Conservation (phyloP, 1,140 invertebrate genomes). For the Phortica variegata region DNA sequence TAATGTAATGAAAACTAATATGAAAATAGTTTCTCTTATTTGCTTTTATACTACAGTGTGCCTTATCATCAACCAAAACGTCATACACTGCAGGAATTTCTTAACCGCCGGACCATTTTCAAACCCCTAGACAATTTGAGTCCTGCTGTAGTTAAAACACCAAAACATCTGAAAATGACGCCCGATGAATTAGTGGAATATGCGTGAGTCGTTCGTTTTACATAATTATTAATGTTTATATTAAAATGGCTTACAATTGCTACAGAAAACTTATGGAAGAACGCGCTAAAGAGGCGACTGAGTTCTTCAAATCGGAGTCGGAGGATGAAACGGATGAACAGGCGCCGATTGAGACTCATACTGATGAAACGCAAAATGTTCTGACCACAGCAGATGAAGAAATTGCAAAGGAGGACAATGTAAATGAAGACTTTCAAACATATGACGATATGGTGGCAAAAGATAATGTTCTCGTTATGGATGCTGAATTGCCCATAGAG, state of each 20-base stretch:
- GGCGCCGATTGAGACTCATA: neutral
- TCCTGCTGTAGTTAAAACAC: constrained; percentile 28
- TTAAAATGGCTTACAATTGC: neutral
- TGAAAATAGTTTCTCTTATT: neutral
- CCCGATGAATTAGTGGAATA: constrained; percentile 57
- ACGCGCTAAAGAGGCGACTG: constrained; percentile 59
- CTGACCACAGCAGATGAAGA: too few species aligned
- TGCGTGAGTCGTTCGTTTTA: constrained; percentile 51
- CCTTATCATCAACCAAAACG: constrained; percentile 76
- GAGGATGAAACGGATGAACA: constrained; percentile 45
- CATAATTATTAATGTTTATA: neutral
- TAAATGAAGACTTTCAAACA: too few species aligned
- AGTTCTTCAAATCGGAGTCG: constrained; percentile 62
- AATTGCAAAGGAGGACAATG: too few species aligned
- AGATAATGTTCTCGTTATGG: constrained; percentile 20
- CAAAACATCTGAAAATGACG: constrained; percentile 57
- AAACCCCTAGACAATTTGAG: constrained; percentile 41
- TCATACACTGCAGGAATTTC: constrained; percentile 69
- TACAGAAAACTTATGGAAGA: constrained; percentile 59
- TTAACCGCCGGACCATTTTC: constrained; percentile 56
- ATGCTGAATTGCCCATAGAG: too few species aligned
- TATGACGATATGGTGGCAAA: neutral
- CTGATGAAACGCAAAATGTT: too few species aligned
- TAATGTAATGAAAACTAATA: too few species aligned
- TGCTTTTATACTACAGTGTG: too few species aligned